Evolutionary conservation across 2,888 invertebrate species (phyloP).

Genomic region (Acronicta aceris): DNA sequence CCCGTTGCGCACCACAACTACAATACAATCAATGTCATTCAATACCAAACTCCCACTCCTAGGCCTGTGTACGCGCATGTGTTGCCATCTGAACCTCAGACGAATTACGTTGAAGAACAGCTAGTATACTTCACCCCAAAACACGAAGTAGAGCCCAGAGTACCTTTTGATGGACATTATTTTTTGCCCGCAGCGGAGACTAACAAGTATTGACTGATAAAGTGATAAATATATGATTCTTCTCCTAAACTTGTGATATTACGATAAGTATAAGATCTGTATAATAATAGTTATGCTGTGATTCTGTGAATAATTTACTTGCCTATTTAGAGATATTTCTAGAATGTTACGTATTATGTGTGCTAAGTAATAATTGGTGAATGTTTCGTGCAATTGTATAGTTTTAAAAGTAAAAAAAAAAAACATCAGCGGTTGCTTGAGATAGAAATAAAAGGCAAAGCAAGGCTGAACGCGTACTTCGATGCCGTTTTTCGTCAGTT

Average conservation of each 20-base stretch:
- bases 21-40: conserved; percentile 21
- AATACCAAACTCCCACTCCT: conserved; percentile 34
- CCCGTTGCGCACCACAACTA: conserved; percentile 15
- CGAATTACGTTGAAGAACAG: conserved; percentile 45
- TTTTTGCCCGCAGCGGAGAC: conserved; percentile 68
- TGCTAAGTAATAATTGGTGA: conserved; percentile 1
- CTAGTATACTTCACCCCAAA: conserved; percentile 72
- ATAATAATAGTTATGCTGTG: conserved; percentile 42
- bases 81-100: conserved; percentile 36
- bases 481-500: conserved; percentile 14
- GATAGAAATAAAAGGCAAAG: conserved; percentile 33
- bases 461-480: conserved; percentile 30
- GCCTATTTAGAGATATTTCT: conserved; percentile 26
- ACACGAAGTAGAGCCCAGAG: conserved; percentile 60
- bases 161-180: conserved; percentile 67
- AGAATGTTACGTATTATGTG: conserved; percentile 12
- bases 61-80: conserved; percentile 47
- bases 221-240: conserved; percentile 3
- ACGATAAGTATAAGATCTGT: conserved; percentile 39
- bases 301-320: conserved; percentile 49
- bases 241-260: conserved; percentile 52
- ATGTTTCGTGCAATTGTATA: conserved; percentile 22
- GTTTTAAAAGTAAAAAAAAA: conserved; percentile 30
- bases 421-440: conserved; percentile 17
- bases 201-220: conserved; percentile 35